Conservation (phyloP, 1,140 invertebrate species). For the Cydia amplana region DNA sequence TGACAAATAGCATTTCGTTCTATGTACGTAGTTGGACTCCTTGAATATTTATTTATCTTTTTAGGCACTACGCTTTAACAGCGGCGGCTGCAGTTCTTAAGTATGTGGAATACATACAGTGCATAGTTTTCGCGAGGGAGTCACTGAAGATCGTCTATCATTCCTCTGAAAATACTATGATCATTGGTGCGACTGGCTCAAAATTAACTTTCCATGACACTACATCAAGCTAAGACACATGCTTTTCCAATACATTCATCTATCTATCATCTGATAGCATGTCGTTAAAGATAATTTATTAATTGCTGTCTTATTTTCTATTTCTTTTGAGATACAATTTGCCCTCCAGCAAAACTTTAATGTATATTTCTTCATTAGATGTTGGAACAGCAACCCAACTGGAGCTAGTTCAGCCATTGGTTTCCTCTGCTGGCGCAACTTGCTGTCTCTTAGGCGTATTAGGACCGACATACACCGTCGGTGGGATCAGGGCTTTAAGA, state of each 20-base stretch:
- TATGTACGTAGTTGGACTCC: not conserved
- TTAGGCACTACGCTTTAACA: conserved; percentile 90
- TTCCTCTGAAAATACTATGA: conserved; percentile 89
- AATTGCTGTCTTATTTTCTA: too few relatives aligned
- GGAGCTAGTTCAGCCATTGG: conserved; percentile 84
- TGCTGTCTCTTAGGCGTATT: conserved; percentile 86
- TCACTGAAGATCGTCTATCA: conserved; percentile 91
- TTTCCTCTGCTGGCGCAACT: conserved; percentile 61
- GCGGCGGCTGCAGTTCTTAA: conserved; percentile 89
- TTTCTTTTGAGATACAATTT: too few relatives aligned
- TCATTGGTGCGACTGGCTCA: conserved; percentile 84
- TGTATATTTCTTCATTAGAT: conserved; percentile 77
- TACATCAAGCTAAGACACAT: too few relatives aligned
- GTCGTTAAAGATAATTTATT: not conserved
- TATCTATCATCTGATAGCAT: not conserved
- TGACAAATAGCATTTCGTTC: too few relatives aligned
- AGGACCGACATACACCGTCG: conserved; percentile 88
- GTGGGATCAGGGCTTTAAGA: conserved; percentile 87
- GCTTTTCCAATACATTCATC: too few relatives aligned
- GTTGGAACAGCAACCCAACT: conserved; percentile 84
- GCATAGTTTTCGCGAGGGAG: conserved; percentile 86
- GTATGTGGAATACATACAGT: conserved; percentile 90
- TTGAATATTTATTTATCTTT: conserved; percentile 42
- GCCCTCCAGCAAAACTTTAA: not conserved
- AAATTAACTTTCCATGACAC: not conserved